Conservation (phyloP, 2,797 vertebrate genomes). For the Gila robusta region DNA sequence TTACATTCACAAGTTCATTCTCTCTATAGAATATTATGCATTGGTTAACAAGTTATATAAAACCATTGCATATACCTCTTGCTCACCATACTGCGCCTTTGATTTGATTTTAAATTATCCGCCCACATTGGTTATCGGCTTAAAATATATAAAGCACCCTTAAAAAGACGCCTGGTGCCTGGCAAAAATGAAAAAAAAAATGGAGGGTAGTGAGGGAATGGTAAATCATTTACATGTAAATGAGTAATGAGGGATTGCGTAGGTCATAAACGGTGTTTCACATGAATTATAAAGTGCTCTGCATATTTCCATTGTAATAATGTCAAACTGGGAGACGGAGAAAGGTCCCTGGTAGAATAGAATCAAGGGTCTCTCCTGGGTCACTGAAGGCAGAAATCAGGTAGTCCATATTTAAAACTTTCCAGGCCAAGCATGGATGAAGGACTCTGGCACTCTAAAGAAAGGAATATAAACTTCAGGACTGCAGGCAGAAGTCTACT, state of each 20-base stretch:
- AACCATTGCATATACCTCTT: conserved; percentile 13
- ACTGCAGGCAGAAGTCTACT: conserved; percentile 5
- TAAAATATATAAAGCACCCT: conserved; percentile 27
- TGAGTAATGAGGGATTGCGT: conserved; percentile 52
- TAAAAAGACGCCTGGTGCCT: not conserved
- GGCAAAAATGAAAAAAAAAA: conserved; percentile 31
- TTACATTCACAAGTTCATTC: not conserved
- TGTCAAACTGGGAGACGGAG: conserved; percentile 40
- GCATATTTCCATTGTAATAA: conserved; percentile 50
- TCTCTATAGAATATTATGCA: conserved; percentile 6
- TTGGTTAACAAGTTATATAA: not conserved
- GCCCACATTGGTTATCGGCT: not conserved
- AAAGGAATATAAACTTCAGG: conserved; percentile 28
- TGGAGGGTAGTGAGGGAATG: conserved; percentile 17
- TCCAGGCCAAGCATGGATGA: conserved; percentile 25
- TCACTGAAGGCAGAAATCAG: conserved; percentile 13
- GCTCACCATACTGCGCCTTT: not conserved
- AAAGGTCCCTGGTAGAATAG: conserved; percentile 32
- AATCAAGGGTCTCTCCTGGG: conserved; percentile 31
- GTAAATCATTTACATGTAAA: conserved; percentile 60
- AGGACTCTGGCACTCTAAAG: conserved; percentile 1
- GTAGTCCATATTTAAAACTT: conserved; percentile 32
- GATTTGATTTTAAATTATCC: conserved; percentile 29
- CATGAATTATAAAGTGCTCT: conserved; percentile 46
- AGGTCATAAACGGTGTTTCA: conserved; percentile 55